Conservation (phyloP, 2,797 vertebrate species). For the Botia kubotai region DNA sequence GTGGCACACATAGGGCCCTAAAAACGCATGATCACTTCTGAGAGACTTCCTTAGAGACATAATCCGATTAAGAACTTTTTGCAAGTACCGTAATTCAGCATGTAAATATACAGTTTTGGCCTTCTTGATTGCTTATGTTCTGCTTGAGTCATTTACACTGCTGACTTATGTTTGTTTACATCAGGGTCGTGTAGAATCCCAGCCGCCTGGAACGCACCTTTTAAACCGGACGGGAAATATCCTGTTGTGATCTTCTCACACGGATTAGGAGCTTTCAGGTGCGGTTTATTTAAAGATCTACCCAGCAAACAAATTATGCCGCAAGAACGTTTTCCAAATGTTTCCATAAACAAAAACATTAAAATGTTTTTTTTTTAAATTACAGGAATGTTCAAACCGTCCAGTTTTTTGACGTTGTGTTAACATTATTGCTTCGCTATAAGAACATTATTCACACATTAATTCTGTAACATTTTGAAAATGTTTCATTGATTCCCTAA, state of each 20-base stretch:
- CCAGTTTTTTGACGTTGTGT: too few species aligned
- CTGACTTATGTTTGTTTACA: slow-evolving; percentile 22
- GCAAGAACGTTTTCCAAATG: too few species aligned
- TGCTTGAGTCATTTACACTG: not conserved
- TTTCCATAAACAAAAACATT: too few species aligned
- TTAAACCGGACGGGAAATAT: slow-evolving; percentile 85
- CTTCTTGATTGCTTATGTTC: not conserved
- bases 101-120: too few species aligned
- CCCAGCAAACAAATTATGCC: too few species aligned
- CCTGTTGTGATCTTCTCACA: slow-evolving; percentile 94
- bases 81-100: not conserved
- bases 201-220: slow-evolving; percentile 85
- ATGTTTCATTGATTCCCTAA: too few species aligned
- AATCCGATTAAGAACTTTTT: not conserved
- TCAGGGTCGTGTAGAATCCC: slow-evolving; percentile 83
- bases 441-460: too few species aligned
- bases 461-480: too few species aligned
- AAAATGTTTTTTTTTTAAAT: too few species aligned
- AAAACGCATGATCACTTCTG: not conserved
- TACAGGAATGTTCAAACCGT: too few species aligned
- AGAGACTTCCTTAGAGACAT: not conserved
- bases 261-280: slow-evolving; percentile 96
- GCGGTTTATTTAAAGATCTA: not conserved
- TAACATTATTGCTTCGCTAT: too few species aligned
- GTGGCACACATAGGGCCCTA: not conserved